Percentiles rank a stretch among this genome's conserved stretches.
Conservation (phyloP, 2,113 vertebrate species). For the Ailuropoda melanoleuca region DNA sequence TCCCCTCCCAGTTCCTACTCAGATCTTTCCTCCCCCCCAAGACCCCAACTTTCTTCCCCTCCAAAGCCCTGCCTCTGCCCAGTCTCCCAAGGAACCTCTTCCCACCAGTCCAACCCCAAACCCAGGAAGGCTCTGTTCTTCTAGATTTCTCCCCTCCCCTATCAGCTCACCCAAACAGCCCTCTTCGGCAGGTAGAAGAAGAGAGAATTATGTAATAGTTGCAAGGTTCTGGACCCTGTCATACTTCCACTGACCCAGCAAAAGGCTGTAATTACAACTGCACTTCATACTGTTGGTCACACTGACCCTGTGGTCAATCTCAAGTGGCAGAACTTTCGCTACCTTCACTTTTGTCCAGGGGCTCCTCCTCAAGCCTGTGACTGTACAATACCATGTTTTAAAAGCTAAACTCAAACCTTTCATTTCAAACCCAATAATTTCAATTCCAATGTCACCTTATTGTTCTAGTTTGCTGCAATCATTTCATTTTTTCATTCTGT, state of each 20-base stretch:
- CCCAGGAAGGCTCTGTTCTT: neutral
- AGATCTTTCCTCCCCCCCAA: too few relatives aligned
- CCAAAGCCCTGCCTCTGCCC: neutral
- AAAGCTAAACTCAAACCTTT: neutral
- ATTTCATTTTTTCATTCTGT: neutral
- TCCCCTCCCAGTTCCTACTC: neutral
- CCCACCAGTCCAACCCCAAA: neutral
- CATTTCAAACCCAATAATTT: neutral
- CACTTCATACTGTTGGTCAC: neutral
- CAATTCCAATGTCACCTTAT: neutral
- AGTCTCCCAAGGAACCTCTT: neutral
- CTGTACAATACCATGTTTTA: neutral
- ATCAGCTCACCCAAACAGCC: neutral
- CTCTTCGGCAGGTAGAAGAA: neutral
- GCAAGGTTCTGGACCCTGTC: neutral
- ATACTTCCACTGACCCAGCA: neutral
- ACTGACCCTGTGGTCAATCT: neutral
- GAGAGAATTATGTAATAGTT: neutral
- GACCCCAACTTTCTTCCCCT: neutral
- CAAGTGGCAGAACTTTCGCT: neutral
- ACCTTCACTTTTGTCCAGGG: neutral
- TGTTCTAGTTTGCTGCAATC: neutral
- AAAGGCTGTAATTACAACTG: neutral
- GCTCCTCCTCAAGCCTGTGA: neutral
- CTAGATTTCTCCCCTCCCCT: neutral